phyloP scores from a whole-genome alignment of 2,888 invertebrate species.

The Leptinotarsa haldemani region DNA sequence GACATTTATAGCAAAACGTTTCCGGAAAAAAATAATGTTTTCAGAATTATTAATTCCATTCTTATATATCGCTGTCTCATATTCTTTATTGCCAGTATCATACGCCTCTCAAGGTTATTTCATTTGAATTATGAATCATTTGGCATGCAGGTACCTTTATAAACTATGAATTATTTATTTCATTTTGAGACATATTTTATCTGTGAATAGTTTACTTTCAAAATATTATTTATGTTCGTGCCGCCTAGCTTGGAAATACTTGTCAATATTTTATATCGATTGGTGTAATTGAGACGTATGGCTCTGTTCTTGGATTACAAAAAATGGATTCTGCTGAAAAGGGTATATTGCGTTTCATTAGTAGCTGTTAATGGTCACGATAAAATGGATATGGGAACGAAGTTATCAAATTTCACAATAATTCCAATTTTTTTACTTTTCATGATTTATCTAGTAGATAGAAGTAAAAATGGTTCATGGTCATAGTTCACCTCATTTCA shows the following conservation, averaged over 20 bases:
- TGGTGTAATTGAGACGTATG: background rate
- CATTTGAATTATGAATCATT: slow-evolving; percentile 12
- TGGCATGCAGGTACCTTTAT: slow-evolving; percentile 16
- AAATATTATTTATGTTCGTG: slow-evolving; percentile 5
- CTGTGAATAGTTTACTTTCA: background rate
- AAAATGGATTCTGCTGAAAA: slow-evolving; percentile 13
- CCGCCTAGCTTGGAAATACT: background rate
- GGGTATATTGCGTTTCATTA: slow-evolving; percentile 13
- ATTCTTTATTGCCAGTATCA: background rate
- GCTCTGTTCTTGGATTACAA: slow-evolving; percentile 4
- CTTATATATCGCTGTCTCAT: background rate
- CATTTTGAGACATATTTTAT: slow-evolving; percentile 1
- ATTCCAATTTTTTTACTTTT: background rate
- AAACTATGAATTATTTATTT: slow-evolving; percentile 6
- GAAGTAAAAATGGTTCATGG: background rate
- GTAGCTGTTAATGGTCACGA: background rate
- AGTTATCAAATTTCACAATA: slow-evolving; percentile 8
- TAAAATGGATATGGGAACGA: slow-evolving; percentile 6
- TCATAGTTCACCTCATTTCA: background rate
- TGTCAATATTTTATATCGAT: background rate
- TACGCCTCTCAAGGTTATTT: background rate
- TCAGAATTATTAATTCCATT: background rate
- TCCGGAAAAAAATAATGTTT: background rate
- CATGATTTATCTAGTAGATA: background rate
- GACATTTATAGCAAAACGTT: too few species aligned